Percentiles rank a stretch among this genome's conserved stretches.
Evolutionary conservation across 2,113 vertebrate genomes (phyloP).

Genomic region (Seriola rivoliana): DNA sequence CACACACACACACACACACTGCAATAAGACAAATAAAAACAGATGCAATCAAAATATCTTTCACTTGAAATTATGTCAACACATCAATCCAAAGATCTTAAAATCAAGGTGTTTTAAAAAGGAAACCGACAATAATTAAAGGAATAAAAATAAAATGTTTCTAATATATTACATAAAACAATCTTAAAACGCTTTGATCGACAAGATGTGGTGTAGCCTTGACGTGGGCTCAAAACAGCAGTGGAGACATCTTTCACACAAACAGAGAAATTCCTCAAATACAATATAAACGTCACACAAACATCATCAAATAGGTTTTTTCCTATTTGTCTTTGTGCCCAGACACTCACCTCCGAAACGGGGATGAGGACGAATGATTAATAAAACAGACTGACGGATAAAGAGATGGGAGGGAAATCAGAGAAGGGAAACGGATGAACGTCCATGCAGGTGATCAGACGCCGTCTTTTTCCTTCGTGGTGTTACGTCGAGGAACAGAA

Average conservation of each 20-base stretch:
- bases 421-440: conserved; percentile 6
- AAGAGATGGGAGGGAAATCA: conserved; percentile 28
- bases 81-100: conserved; percentile 35
- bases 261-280: conserved; percentile 1
- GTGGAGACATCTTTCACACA: conserved; percentile 11
- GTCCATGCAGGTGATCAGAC: conserved; percentile 64
- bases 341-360: conserved; percentile 80
- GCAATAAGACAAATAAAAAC: conserved; percentile 36
- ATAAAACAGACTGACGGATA: conserved; percentile 38
- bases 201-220: conserved; percentile 35
- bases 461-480: conserved; percentile 21
- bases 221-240: conserved; percentile 49
- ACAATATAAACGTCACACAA: conserved; percentile 45
- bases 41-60: conserved; percentile 22
- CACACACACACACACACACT: not conserved
- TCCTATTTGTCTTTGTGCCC: conserved; percentile 68
- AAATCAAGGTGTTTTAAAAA: conserved; percentile 57
- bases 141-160: conserved; percentile 47
- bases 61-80: conserved; percentile 23
- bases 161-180: conserved; percentile 67
- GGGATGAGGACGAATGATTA: conserved; percentile 19
- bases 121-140: conserved; percentile 48
- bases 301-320: not conserved
- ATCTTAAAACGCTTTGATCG: conserved; percentile 66
- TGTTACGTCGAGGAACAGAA: conserved; percentile 17